Percentiles rank a stretch among this genome's conserved stretches.
Evolutionary conservation across 2,113 vertebrate species (phyloP).

Genomic region (Pelmatolapia mariae): DNA sequence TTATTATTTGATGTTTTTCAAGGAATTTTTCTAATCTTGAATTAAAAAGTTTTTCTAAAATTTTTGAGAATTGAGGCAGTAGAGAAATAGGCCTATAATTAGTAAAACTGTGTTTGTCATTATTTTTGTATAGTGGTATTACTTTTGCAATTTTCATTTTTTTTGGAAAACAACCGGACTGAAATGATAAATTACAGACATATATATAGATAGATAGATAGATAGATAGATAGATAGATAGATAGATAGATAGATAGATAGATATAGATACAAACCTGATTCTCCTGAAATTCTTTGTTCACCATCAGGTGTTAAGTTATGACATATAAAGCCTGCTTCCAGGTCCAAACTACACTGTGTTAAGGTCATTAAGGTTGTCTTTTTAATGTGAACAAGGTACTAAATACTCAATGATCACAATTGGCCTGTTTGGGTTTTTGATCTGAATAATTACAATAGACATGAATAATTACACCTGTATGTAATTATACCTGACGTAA

Average conservation of each 20-base stretch:
- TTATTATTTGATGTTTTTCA: no score
- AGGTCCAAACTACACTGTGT: not conserved
- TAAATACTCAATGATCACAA: not conserved
- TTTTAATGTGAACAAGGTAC: not conserved
- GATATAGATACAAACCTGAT: not conserved
- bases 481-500: not conserved
- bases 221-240: accelerated
- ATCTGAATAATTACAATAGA: not conserved
- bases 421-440: not conserved
- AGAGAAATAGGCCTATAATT: no score
- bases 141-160: no score
- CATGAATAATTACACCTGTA: not conserved
- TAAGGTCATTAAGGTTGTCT: not conserved
- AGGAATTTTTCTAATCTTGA: no score
- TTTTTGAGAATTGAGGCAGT: no score
- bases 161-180: no score
- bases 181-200: no score
- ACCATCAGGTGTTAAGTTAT: not conserved
- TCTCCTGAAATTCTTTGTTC: not conserved
- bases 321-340: not conserved
- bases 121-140: no score
- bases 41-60: no score
- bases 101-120: no score
- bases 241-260: accelerated
- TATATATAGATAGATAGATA: accelerated